Conservation (phyloP, 1,140 invertebrate genomes). For the Tribolium madens region DNA sequence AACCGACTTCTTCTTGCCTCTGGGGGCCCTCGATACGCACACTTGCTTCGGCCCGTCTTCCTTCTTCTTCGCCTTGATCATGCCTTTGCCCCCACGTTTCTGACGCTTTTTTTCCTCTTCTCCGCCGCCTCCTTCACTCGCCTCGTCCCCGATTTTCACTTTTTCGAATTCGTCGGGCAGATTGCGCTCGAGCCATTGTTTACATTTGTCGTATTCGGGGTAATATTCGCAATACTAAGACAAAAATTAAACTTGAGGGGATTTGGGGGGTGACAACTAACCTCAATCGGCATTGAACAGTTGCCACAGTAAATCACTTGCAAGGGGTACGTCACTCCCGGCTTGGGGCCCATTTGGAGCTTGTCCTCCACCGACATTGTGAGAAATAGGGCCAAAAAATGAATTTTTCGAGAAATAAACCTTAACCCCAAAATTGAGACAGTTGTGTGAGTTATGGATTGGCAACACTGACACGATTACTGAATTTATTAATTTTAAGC, state of each 20-base stretch:
- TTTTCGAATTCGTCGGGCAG: conserved; percentile 94
- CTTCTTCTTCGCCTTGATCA: conserved; percentile 90
- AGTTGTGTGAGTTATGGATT: background rate
- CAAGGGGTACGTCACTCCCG: conserved; percentile 82
- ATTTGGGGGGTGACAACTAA: conserved; percentile 63
- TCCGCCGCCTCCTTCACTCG: conserved; percentile 75
- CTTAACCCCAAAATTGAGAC: background rate
- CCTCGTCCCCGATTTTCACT: conserved; percentile 80
- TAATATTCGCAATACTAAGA: conserved; percentile 97
- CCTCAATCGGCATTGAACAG: conserved; percentile 93
- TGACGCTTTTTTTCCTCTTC: conserved; percentile 96
- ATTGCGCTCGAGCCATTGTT: conserved; percentile 95
- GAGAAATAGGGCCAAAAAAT: background rate
- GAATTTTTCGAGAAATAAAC: background rate
- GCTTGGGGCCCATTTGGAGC: conserved; percentile 67
- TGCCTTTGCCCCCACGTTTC: conserved; percentile 90
- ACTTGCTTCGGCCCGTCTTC: conserved; percentile 83
- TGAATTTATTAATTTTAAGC: too few relatives aligned
- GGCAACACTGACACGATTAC: background rate
- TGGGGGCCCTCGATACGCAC: conserved; percentile 88
- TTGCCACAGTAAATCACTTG: conserved; percentile 94
- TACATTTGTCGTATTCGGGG: conserved; percentile 97
- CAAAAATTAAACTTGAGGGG: conserved; percentile 51
- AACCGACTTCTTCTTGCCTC: conserved; percentile 99
- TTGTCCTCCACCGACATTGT: conserved; percentile 59